Evolutionary conservation across 2,797 vertebrate genomes (phyloP).

Genomic region (Garrulus glandarius): DNA sequence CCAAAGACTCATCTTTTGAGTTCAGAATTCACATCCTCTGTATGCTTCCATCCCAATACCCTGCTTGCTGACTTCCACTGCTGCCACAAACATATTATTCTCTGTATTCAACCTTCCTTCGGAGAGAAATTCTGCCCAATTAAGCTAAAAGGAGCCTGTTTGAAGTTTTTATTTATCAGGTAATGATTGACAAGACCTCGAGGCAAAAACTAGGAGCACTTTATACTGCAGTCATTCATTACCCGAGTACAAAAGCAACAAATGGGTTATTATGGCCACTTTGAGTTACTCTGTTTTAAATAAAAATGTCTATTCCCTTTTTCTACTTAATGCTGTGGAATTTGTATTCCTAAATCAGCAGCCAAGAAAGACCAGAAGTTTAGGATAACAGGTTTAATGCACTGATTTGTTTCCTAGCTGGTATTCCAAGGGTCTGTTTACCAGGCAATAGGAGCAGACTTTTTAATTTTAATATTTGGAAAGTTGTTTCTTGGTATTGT

Average conservation of each 20-base stretch:
- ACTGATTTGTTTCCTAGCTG: not conserved
- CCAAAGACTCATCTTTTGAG: not conserved
- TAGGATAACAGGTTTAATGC: not conserved
- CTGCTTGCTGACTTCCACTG: not conserved
- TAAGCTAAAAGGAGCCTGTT: slow-evolving; percentile 38
- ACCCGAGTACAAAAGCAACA: slow-evolving; percentile 20
- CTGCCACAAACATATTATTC: not conserved
- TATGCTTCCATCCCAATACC: not conserved
- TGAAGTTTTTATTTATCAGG: slow-evolving; percentile 67
- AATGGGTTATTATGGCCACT: slow-evolving; percentile 12
- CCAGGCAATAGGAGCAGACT: not conserved
- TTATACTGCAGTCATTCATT: slow-evolving; percentile 35
- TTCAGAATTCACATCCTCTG: not conserved
- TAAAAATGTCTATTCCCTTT: not conserved
- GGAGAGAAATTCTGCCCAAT: slow-evolving; percentile 39
- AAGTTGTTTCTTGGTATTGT: not conserved
- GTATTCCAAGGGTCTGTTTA: not conserved
- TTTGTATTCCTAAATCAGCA: not conserved
- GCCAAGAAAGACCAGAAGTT: not conserved
- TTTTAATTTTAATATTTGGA: not conserved
- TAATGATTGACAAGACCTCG: slow-evolving; percentile 67
- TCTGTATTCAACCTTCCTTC: not conserved
- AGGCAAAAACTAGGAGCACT: slow-evolving; percentile 37
- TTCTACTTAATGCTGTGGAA: not conserved
- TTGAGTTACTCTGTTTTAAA: slow-evolving; percentile 18